Conservation (phyloP, 2,888 invertebrate species). For the Noctua comes region DNA sequence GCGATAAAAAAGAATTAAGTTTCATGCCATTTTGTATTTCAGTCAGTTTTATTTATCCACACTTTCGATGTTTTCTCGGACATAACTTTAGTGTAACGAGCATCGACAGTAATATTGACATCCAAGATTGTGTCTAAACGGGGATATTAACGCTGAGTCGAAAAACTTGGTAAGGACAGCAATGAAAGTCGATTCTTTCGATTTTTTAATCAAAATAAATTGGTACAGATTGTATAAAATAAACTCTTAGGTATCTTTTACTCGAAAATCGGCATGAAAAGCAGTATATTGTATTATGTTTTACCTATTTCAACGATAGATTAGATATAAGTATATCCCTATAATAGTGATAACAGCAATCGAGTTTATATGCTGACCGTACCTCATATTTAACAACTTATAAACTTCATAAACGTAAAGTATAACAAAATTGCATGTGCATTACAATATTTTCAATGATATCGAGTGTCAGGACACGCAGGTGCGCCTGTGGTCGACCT, state of each 20-base stretch:
- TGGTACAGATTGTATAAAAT: not conserved
- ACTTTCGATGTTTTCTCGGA: constrained; percentile 39
- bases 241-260: not conserved
- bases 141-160: not conserved
- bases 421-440: constrained; percentile 57
- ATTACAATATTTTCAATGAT: constrained; percentile 60
- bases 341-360: not conserved
- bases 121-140: constrained; percentile 15
- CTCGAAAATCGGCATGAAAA: not conserved
- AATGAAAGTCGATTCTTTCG: not conserved
- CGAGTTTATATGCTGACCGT: not conserved
- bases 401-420: constrained; percentile 37
- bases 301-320: not conserved
- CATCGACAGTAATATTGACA: constrained; percentile 7
- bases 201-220: constrained; percentile 11
- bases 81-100: constrained; percentile 35
- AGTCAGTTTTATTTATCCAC: constrained; percentile 42
- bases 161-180: constrained; percentile 18
- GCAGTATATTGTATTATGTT: too few relatives aligned
- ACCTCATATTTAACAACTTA: constrained; percentile 18
- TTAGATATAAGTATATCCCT: not conserved
- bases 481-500: constrained; percentile 66
- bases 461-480: constrained; percentile 48
- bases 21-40: constrained; percentile 34
- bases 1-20: constrained; percentile 50